phyloP scores from a whole-genome alignment of 2,797 vertebrate genomes.

The Catostomus latipinnis region DNA sequence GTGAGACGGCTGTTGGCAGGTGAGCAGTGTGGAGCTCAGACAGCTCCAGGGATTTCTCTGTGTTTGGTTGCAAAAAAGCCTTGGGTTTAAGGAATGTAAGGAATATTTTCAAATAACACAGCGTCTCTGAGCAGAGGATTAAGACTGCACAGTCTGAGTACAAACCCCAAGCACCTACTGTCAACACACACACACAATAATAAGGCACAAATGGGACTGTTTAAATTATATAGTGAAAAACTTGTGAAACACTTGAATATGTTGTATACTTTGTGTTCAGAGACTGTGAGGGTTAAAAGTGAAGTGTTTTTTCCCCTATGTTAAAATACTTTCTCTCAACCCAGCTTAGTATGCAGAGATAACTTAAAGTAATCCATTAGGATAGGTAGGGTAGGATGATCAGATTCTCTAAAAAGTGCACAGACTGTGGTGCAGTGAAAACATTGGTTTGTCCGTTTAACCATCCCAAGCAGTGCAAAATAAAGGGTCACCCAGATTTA shows the following conservation, averaged over 20 bases:
- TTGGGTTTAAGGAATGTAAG: constrained; percentile 78
- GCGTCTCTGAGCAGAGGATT: constrained; percentile 42
- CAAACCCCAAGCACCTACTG: neutral
- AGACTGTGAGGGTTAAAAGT: neutral
- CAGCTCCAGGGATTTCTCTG: constrained; percentile 79
- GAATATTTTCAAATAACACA: constrained; percentile 57
- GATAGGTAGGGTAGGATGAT: no score
- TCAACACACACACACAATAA: neutral
- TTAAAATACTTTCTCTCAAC: no score
- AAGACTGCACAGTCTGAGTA: constrained; percentile 13
- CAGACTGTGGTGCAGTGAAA: no score
- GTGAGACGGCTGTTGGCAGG: constrained; percentile 57
- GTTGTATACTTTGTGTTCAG: neutral
- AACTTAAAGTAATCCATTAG: no score
- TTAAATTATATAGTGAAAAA: neutral
- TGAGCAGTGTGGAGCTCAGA: constrained; percentile 71
- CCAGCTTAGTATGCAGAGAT: no score
- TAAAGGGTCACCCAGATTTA: no score
- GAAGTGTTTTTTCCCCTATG: no score
- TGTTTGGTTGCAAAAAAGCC: constrained; percentile 76
- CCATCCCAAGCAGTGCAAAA: no score
- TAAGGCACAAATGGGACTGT: neutral
- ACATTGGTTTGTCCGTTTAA: no score
- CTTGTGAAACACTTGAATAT: neutral
- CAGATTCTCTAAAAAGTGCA: no score